Evolutionary conservation across 2,888 invertebrate species (phyloP), one percentile per base, ranked within the genome.

Genomic region (Chromoteleia sp.): DNA sequence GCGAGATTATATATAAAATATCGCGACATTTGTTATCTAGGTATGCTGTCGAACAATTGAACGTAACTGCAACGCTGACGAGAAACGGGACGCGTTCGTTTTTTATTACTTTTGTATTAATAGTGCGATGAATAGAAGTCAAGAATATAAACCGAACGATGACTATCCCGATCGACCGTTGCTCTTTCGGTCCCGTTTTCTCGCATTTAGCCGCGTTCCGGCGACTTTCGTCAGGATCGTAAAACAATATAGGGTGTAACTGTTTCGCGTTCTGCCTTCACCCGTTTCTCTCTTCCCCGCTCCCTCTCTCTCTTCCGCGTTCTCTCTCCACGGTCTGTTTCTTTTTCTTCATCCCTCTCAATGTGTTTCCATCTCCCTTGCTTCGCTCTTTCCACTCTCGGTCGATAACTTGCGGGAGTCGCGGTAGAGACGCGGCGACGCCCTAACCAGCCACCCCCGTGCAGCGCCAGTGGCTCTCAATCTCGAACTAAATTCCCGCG

Each of bases 401-500:
- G 91, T 91, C 91, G 91, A 91, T 91, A 91, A 87, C 90, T 88
- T 88, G 90, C 87, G 87, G 87, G 90, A 89, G 89, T 89, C 88
- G 90, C 85, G 86, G 86, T 86, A 76, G 87, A 91, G 91, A 91
- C 91, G 90, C 89, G 91, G 91, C 90, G 91, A 91, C 91, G 91
- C 91, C 91, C 91, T 91, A 86, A 87, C 86, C 87, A 85, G 83
- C 86, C 88, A 86, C 86, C 87, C 88, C 85, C 89, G 85, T 86
- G 86, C 88, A 83, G 87, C 84, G 70, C 76, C 89, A 88, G 90
- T 83, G 91, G 87, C 85, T 90, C 91, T 90, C 91, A 91, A 87
- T 59, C 29, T 15, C 33, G 1, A 8, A 8, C 10, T 25, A 25
- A 17, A 48, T 39, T 17, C 25, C 8, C 43, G 7, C 30, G 17